Percentiles rank a stretch among this genome's conserved stretches.
These are phyloP conservation scores for Tetrapedia diversipes DNA, from an alignment of 2,888 invertebrate species.

Conservation along the genomic window DNA sequence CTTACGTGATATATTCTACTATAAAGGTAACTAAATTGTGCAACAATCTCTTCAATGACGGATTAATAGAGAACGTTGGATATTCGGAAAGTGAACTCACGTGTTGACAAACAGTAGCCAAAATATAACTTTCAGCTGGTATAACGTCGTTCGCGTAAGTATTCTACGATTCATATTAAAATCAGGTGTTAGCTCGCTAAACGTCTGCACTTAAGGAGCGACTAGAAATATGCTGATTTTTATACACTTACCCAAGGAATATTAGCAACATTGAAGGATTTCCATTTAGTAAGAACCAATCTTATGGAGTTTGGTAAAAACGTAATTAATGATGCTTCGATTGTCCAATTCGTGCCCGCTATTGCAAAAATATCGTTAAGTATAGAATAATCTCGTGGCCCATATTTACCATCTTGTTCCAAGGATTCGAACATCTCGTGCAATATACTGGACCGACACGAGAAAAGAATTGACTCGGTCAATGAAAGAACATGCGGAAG, in stretches of 20 bases:
- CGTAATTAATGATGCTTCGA: conserved; percentile 84
- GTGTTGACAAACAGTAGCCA: conserved; percentile 89
- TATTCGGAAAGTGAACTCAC: conserved; percentile 87
- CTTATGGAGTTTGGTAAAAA: conserved; percentile 85
- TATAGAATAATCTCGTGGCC: conserved; percentile 83
- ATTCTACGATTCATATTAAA: conserved; percentile 83
- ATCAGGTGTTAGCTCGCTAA: too few relatives aligned
- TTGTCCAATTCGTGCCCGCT: conserved; percentile 83
- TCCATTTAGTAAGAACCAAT: conserved; percentile 87
- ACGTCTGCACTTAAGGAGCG: too few relatives aligned
- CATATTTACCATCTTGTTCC: conserved; percentile 81
- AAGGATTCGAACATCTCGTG: conserved; percentile 83
- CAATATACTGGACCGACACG: conserved; percentile 82
- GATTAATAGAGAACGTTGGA: conserved; percentile 85
- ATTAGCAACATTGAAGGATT: conserved; percentile 84
- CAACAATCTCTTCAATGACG: conserved; percentile 87
- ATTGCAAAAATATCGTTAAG: conserved; percentile 78
- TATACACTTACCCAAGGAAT: conserved; percentile 85
- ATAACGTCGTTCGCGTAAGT: conserved; percentile 90
- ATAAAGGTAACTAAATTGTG: conserved; percentile 87
- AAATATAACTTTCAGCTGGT: conserved; percentile 92
- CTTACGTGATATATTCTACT: conserved; percentile 85
- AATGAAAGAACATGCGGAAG: conserved; percentile 87
- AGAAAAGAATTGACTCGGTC: conserved; percentile 86
- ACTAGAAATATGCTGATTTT: too few relatives aligned